Evolutionary conservation across 2,888 invertebrate species (phyloP).

Genomic region (Holacanthella duospinosa): DNA sequence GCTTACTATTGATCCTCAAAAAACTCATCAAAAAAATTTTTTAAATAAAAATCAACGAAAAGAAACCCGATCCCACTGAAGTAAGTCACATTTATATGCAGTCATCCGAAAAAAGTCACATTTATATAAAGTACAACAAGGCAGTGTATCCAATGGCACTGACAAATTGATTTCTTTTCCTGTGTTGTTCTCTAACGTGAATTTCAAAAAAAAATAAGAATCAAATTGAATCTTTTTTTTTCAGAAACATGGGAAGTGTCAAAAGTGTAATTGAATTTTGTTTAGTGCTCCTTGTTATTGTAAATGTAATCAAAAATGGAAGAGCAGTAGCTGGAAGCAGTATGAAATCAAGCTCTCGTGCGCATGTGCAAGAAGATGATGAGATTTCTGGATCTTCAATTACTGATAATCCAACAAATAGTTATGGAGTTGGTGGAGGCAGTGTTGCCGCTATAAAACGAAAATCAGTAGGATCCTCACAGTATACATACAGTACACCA

Average conservation of each 20-base stretch:
- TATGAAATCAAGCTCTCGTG: background rate
- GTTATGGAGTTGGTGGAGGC: too few relatives aligned
- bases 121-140: background rate
- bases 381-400: background rate
- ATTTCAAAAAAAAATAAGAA: too few relatives aligned
- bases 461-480: background rate
- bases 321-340: background rate
- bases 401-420: background rate
- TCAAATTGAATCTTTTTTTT: too few relatives aligned
- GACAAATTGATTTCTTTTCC: background rate
- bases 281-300: background rate
- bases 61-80: too few relatives aligned
- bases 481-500: background rate
- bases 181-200: background rate
- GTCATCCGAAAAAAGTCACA: background rate
- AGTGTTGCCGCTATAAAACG: background rate
- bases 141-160: background rate
- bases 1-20: too few relatives aligned
- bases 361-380: background rate
- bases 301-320: background rate
- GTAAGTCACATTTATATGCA: conserved; percentile 2
- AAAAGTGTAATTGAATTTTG: background rate
- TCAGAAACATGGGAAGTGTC: background rate
- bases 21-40: too few relatives aligned
- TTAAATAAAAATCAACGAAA: too few relatives aligned